A percentile compares a stretch with the other conserved stretches of the same genome.
phyloP scores from a whole-genome alignment of 1,140 invertebrate genomes.

The Psilanteris sp. region DNA sequence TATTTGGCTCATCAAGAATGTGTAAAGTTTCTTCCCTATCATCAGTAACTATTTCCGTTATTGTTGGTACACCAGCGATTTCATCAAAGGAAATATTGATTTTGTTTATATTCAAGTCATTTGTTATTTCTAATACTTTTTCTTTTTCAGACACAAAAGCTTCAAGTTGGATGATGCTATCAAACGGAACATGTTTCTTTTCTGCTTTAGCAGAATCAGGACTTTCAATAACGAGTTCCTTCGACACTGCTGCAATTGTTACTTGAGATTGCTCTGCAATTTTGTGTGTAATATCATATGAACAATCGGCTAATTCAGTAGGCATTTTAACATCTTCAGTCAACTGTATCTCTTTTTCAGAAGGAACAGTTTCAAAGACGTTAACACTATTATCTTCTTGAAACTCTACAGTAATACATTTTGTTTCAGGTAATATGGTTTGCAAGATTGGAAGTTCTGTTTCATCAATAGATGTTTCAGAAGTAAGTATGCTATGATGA shows the following conservation, averaged over 20 bases:
- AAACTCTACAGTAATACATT: slow-evolving; percentile 75
- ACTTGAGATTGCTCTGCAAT: slow-evolving; percentile 78
- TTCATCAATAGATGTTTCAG: slow-evolving; percentile 73
- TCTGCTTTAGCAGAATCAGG: slow-evolving; percentile 71
- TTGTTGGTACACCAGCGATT: slow-evolving; percentile 73
- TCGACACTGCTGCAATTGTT: slow-evolving; percentile 68
- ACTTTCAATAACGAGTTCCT: slow-evolving; percentile 66
- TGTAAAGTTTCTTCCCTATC: slow-evolving; percentile 77
- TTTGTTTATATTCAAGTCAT: slow-evolving; percentile 66
- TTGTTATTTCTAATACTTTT: slow-evolving; percentile 73
- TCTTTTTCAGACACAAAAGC: slow-evolving; percentile 80
- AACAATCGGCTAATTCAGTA: slow-evolving; percentile 70
- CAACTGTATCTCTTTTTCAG: slow-evolving; percentile 78
- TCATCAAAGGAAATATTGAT: slow-evolving; percentile 77
- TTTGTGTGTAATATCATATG: slow-evolving; percentile 75
- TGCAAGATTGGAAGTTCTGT: slow-evolving; percentile 70
- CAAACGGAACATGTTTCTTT: slow-evolving; percentile 76
- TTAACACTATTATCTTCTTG: slow-evolving; percentile 75
- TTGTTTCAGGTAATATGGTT: slow-evolving; percentile 75
- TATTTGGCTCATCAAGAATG: slow-evolving; percentile 72
- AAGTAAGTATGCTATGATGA: slow-evolving; percentile 76
- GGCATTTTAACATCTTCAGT: slow-evolving; percentile 62
- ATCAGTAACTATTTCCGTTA: slow-evolving; percentile 70
- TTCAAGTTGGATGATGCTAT: slow-evolving; percentile 80
- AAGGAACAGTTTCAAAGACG: slow-evolving; percentile 74